Percentiles rank a stretch among this genome's conserved stretches.
Conservation (phyloP, 2,113 vertebrate species). For the Myotis davidii region DNA sequence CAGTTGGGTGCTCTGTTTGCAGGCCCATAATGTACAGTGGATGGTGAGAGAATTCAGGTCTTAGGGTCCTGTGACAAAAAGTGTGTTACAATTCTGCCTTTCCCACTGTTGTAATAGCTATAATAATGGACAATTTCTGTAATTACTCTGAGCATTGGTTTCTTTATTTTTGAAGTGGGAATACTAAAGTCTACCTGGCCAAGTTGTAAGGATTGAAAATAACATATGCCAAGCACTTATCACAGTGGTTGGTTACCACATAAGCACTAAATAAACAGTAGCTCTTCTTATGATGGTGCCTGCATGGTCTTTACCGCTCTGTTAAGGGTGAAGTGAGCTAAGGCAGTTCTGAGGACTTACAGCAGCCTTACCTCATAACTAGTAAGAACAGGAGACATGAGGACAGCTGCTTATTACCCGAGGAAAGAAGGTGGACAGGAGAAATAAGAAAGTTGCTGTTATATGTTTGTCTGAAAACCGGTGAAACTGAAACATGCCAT, state of each 20-base stretch:
- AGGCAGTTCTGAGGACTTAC: background rate
- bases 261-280: conserved; percentile 24
- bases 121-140: background rate
- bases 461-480: background rate
- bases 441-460: background rate
- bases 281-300: background rate
- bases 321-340: background rate
- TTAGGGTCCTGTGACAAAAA: background rate
- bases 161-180: conserved; percentile 46
- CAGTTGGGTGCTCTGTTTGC: background rate
- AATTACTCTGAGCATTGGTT: conserved; percentile 22
- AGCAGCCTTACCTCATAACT: background rate
- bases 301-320: background rate
- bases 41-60: background rate
- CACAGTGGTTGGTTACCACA: background rate
- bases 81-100: background rate
- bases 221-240: background rate
- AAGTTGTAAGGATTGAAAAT: conserved; percentile 45
- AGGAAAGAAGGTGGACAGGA: background rate
- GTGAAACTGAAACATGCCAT: background rate
- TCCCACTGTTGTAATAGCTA: background rate
- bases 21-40: background rate
- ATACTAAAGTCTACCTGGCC: background rate
- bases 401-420: background rate
- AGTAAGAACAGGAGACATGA: background rate